These are phyloP conservation scores for Brachionus asplanchnoidis DNA, from an alignment of 1,140 invertebrate genomes.

Conservation along the genomic window DNA sequence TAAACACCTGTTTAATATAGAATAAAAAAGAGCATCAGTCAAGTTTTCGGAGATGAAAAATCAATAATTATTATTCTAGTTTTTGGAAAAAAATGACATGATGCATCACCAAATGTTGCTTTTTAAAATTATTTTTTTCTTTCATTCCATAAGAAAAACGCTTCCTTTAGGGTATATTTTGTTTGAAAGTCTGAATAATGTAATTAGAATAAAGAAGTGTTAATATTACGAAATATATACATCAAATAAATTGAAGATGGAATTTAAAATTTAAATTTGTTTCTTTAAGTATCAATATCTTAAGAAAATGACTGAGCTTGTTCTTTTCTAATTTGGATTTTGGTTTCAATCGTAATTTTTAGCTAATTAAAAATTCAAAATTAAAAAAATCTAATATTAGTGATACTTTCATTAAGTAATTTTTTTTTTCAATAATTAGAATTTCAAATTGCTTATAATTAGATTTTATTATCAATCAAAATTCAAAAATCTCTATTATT, in stretches of 20 bases:
- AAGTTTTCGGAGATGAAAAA: neutral
- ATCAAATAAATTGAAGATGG: neutral
- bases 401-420: neutral
- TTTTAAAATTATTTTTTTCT: neutral
- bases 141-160: neutral
- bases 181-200: neutral
- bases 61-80: neutral
- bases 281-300: neutral
- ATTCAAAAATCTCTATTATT: neutral
- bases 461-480: neutral
- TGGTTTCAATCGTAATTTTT: neutral
- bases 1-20: neutral
- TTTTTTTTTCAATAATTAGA: neutral
- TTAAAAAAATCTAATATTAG: neutral
- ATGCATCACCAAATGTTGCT: neutral
- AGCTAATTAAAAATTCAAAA: neutral
- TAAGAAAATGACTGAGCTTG: neutral
- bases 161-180: neutral
- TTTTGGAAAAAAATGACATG: neutral
- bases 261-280: neutral
- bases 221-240: neutral
- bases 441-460: neutral
- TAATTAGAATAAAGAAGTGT: neutral
- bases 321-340: neutral
- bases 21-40: neutral